Evolutionary conservation across 2,888 invertebrate genomes (phyloP).

Genomic region (Ichneumoninae sp.): DNA sequence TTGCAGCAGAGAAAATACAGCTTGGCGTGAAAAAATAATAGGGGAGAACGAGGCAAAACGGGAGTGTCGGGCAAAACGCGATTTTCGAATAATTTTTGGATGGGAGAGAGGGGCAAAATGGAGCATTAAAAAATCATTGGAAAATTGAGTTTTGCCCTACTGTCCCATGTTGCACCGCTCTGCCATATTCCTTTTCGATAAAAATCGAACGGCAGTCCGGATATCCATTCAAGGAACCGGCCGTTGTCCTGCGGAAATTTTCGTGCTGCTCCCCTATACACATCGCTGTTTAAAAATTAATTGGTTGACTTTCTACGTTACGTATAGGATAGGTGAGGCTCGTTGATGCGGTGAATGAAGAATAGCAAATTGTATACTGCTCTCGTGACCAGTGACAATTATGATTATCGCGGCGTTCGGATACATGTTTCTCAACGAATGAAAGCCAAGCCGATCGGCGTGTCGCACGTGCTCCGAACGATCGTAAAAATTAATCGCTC

Average conservation of each 20-base stretch:
- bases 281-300: constrained; percentile 18
- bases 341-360: neutral
- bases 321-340: constrained; percentile 6
- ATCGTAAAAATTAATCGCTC: constrained; percentile 35
- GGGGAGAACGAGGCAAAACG: too few relatives aligned
- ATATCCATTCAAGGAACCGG: neutral
- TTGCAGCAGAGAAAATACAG: neutral
- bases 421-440: constrained; percentile 22
- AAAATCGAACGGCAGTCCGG: neutral
- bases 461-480: constrained; percentile 27
- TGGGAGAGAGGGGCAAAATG: too few relatives aligned
- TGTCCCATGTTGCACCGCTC: too few relatives aligned
- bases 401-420: constrained; percentile 34
- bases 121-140: too few relatives aligned
- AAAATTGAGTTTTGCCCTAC: too few relatives aligned
- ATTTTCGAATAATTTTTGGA: neutral
- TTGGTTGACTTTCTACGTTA: constrained; percentile 53
- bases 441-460: constrained; percentile 21
- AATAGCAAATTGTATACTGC: constrained; percentile 9
- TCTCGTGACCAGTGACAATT: constrained; percentile 27
- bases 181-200: neutral
- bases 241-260: neutral
- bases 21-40: neutral
- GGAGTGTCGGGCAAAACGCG: neutral
- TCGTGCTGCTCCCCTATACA: neutral